phyloP scores from a whole-genome alignment of 2,113 vertebrate species.

The Protobothrops flavoviridis region DNA sequence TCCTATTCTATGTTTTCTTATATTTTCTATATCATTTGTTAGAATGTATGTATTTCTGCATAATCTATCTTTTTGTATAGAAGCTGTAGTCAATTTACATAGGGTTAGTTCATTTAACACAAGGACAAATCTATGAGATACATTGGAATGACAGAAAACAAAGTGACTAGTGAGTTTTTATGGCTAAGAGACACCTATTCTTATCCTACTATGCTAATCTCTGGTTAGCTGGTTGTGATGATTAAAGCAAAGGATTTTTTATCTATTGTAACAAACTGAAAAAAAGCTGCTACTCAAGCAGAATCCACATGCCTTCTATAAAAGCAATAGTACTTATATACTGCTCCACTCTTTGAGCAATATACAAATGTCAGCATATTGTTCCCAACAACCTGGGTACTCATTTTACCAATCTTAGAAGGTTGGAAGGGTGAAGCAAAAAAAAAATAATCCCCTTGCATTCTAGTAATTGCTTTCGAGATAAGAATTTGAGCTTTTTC shows the following conservation, averaged over 20 bases:
- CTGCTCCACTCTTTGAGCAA: background rate
- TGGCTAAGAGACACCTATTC: background rate
- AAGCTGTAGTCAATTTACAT: background rate
- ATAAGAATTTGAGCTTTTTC: background rate
- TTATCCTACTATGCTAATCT: no score
- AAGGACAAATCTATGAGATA: background rate
- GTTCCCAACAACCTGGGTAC: background rate
- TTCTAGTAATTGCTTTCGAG: background rate
- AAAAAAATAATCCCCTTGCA: background rate
- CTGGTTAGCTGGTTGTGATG: background rate
- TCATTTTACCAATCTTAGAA: background rate
- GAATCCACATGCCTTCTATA: background rate
- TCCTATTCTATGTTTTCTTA: background rate
- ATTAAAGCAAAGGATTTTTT: background rate
- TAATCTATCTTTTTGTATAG: background rate
- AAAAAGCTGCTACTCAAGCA: background rate
- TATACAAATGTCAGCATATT: background rate
- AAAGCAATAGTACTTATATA: background rate
- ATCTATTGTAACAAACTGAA: background rate
- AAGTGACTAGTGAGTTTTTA: background rate
- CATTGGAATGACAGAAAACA: background rate
- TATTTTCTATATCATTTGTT: background rate
- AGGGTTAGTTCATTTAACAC: background rate
- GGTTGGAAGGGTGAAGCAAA: background rate
- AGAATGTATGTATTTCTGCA: background rate